These are phyloP conservation scores for Drosophila chauvacae DNA, from an alignment of 1,140 invertebrate species.

Conservation along the genomic window DNA sequence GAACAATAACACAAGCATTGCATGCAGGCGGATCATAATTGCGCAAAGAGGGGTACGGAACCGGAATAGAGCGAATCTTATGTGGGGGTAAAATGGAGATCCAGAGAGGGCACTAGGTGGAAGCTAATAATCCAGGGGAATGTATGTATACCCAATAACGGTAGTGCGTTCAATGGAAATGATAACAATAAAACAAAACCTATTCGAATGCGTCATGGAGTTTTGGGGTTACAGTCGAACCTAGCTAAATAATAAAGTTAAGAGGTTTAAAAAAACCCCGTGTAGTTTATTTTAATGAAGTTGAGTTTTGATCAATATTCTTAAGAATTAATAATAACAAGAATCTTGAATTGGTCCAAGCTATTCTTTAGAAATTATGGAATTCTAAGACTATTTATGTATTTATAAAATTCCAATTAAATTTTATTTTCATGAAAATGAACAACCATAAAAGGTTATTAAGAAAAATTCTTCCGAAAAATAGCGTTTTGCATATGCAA, in stretches of 20 bases:
- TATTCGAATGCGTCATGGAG: constrained; percentile 42
- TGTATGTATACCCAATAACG: constrained; percentile 8
- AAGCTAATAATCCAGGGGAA: constrained; percentile 15
- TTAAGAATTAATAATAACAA: not conserved
- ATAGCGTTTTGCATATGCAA: not conserved
- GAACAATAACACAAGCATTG: constrained; percentile 37
- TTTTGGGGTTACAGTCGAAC: not conserved
- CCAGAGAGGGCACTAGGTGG: constrained; percentile 14
- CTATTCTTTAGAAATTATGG: not conserved
- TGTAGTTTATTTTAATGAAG: too few relatives aligned
- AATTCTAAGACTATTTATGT: not conserved
- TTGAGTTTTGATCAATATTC: too few relatives aligned
- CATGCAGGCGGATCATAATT: constrained; percentile 66
- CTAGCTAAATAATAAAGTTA: not conserved
- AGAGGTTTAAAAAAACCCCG: too few relatives aligned
- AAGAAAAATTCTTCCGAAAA: not conserved
- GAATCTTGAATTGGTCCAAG: not conserved
- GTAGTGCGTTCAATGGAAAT: constrained; percentile 52
- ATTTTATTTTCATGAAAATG: not conserved
- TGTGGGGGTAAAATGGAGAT: constrained; percentile 17
- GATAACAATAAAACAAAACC: constrained; percentile 35
- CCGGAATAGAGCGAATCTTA: not conserved
- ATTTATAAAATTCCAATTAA: not conserved
- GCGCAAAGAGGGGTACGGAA: constrained; percentile 18
- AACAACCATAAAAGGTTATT: not conserved